Conservation (phyloP, 2,113 vertebrate genomes). For the Pipa parva region DNA sequence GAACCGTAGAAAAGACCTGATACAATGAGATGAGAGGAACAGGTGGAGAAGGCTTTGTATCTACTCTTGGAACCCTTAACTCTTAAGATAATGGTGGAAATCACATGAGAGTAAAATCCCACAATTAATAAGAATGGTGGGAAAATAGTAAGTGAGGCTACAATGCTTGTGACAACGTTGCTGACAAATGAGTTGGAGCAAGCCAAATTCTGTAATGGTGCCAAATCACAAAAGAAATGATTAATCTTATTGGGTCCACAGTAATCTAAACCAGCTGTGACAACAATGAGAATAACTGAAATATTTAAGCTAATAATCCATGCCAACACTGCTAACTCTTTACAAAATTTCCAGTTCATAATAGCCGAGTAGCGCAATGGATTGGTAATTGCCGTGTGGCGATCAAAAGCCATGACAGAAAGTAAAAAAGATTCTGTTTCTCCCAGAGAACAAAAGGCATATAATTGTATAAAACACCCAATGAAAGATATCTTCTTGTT, state of each 20-base stretch:
- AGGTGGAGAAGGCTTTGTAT: slow-evolving; percentile 20
- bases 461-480: slow-evolving; percentile 5
- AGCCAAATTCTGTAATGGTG: slow-evolving; percentile 45
- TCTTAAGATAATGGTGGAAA: neutral
- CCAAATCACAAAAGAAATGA: slow-evolving; percentile 51
- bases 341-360: slow-evolving; percentile 44
- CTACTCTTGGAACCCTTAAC: neutral
- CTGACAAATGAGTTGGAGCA: slow-evolving; percentile 46
- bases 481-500: neutral
- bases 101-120: neutral
- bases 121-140: neutral
- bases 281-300: slow-evolving; percentile 40
- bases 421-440: neutral
- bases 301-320: slow-evolving; percentile 46
- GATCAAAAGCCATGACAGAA: no score
- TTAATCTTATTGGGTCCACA: slow-evolving; percentile 50
- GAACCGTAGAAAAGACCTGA: neutral
- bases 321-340: slow-evolving; percentile 34
- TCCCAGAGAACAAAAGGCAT: neutral
- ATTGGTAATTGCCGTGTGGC: slow-evolving; percentile 50
- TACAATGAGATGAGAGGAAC: slow-evolving; percentile 26
- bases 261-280: slow-evolving; percentile 48
- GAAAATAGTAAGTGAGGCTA: neutral
- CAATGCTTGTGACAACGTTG: slow-evolving; percentile 37
- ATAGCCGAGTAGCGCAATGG: slow-evolving; percentile 46